These are phyloP conservation scores for Ochotona curzoniae DNA, from an alignment of 2,113 vertebrate genomes.

Conservation along the genomic window DNA sequence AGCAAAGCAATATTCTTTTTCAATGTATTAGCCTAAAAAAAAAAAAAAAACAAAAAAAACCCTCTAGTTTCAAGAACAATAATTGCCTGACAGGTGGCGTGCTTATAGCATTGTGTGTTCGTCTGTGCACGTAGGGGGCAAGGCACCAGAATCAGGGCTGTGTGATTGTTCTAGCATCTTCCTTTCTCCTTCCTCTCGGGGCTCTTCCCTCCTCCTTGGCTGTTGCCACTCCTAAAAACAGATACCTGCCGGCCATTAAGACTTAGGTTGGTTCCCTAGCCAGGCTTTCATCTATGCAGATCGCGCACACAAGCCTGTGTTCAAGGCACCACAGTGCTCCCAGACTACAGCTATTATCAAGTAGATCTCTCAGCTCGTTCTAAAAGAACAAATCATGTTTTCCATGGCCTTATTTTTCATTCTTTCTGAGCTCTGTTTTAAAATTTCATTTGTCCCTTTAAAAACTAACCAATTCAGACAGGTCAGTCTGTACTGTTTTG, in stretches of 20 bases:
- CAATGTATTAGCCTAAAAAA: background rate
- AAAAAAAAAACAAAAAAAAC: background rate
- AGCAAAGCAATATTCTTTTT: background rate
- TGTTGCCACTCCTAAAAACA: background rate
- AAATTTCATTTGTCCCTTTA: background rate
- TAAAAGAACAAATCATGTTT: background rate
- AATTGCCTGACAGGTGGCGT: background rate
- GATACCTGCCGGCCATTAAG: background rate
- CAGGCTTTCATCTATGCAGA: background rate
- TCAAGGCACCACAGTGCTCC: background rate
- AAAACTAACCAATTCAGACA: background rate
- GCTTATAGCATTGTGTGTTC: background rate
- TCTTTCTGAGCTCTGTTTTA: background rate
- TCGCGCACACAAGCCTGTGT: background rate
- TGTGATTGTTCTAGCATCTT: background rate
- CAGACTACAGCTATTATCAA: background rate
- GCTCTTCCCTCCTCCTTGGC: rapidly evolving
- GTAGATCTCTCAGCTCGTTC: background rate
- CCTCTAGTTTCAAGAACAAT: background rate
- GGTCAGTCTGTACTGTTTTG: background rate
- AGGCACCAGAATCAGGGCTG: background rate
- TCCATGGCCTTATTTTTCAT: background rate
- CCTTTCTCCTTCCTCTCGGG: too few relatives aligned
- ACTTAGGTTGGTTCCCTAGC: rapidly evolving
- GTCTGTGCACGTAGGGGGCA: background rate